Conservation (phyloP, 2,888 invertebrate genomes). For the Trissolcus japonicus region DNA sequence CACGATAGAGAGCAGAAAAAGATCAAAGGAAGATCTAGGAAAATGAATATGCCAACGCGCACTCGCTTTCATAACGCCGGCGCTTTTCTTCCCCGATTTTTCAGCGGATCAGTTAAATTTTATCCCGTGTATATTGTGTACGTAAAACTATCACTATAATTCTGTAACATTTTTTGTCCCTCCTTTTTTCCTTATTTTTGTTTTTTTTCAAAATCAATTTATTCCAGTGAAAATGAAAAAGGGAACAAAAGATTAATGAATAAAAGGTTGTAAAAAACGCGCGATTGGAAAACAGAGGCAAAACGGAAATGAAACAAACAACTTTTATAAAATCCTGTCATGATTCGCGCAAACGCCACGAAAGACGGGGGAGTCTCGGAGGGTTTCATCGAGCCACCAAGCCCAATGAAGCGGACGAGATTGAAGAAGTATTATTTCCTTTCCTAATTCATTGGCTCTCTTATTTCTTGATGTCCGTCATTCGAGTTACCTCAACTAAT, state of each 20-base stretch:
- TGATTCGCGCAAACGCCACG: slow-evolving; percentile 22
- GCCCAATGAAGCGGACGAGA: slow-evolving; percentile 39
- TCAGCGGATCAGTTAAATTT: slow-evolving; percentile 13
- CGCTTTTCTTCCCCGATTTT: slow-evolving; percentile 19
- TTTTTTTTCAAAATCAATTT: too few relatives aligned
- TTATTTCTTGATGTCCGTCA: slow-evolving; percentile 38
- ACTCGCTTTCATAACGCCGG: slow-evolving; percentile 25
- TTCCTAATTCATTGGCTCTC: slow-evolving; percentile 41
- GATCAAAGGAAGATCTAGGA: slow-evolving; percentile 54
- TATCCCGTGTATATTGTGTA: too few relatives aligned
- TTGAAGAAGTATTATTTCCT: slow-evolving; percentile 50
- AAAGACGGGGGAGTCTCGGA: slow-evolving; percentile 16
- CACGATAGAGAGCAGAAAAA: slow-evolving; percentile 44
- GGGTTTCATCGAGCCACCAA: slow-evolving; percentile 24
- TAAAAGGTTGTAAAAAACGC: too few relatives aligned
- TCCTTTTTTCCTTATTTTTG: too few relatives aligned
- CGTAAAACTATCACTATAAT: too few relatives aligned
- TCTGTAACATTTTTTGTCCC: too few relatives aligned
- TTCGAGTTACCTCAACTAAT: slow-evolving; percentile 37
- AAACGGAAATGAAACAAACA: slow-evolving; percentile 22
- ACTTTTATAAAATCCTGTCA: slow-evolving; percentile 40
- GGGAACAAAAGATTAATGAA: too few relatives aligned
- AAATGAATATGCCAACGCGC: slow-evolving; percentile 33
- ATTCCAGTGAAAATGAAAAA: too few relatives aligned
- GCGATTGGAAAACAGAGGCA: too few relatives aligned